These are phyloP conservation scores for Stenolophus ochropezus DNA, from an alignment of 2,888 invertebrate genomes.

Conservation along the genomic window DNA sequence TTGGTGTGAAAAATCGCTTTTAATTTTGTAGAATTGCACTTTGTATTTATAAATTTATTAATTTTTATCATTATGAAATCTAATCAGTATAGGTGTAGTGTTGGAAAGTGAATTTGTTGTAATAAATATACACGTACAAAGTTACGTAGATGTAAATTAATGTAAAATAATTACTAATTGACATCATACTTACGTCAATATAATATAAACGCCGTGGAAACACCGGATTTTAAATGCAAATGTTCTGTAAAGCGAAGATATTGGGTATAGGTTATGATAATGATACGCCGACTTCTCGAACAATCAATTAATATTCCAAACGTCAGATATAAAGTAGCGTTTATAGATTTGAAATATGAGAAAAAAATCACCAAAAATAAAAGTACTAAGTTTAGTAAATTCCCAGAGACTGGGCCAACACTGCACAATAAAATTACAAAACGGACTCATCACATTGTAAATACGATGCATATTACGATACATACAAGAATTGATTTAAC, in stretches of 20 bases:
- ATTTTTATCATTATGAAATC: too few relatives aligned
- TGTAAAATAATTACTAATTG: too few relatives aligned
- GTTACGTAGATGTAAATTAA: too few relatives aligned
- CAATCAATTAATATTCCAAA: slow-evolving; percentile 44
- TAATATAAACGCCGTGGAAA: too few relatives aligned
- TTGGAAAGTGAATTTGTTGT: too few relatives aligned
- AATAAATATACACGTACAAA: too few relatives aligned
- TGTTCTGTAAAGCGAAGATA: neutral
- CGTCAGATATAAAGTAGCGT: slow-evolving; percentile 42
- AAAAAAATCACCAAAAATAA: slow-evolving; percentile 38
- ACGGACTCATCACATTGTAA: slow-evolving; percentile 51
- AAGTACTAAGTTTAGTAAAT: too few relatives aligned
- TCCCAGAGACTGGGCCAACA: slow-evolving; percentile 47
- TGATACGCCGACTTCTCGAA: slow-evolving; percentile 6
- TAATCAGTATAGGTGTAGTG: too few relatives aligned
- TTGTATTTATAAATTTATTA: too few relatives aligned
- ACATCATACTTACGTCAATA: neutral
- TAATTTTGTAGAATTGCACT: too few relatives aligned
- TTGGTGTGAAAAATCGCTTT: too few relatives aligned
- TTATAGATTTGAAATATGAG: slow-evolving; percentile 17
- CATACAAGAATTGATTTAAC: slow-evolving; percentile 51
- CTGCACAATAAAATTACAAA: slow-evolving; percentile 47
- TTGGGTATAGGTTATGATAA: neutral
- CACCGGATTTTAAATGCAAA: too few relatives aligned
- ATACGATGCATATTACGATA: slow-evolving; percentile 52